A percentile compares a stretch with the other conserved stretches of the same genome.
phyloP scores from a whole-genome alignment of 1,140 invertebrate genomes.

The Cyrtorhinus lividipennis region DNA sequence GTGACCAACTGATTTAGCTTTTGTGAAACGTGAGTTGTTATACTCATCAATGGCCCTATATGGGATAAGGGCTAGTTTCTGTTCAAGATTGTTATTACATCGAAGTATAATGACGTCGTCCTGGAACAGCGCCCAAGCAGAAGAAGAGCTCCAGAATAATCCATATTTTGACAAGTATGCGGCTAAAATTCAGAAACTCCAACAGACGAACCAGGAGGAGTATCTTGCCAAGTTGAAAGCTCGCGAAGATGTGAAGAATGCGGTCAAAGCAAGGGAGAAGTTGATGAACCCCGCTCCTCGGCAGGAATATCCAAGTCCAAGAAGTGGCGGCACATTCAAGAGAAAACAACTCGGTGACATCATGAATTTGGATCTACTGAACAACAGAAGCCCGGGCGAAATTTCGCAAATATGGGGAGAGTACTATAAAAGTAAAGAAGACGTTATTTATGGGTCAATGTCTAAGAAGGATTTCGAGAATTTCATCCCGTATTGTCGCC shows the following conservation, averaged over 20 bases:
- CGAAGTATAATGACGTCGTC: constrained; percentile 12
- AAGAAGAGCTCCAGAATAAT: constrained; percentile 54
- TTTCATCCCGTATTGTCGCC: constrained; percentile 39
- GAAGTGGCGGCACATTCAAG: not conserved
- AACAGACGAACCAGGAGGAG: constrained; percentile 58
- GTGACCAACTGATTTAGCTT: too few relatives aligned
- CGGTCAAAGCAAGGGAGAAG: constrained; percentile 28
- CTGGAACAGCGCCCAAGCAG: constrained; percentile 33
- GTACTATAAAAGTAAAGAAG: constrained; percentile 57
- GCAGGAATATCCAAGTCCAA: not conserved
- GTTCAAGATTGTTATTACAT: not conserved
- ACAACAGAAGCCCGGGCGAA: constrained; percentile 55
- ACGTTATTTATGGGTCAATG: constrained; percentile 54
- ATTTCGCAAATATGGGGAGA: constrained; percentile 63
- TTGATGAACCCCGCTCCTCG: not conserved
- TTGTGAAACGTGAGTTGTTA: too few relatives aligned
- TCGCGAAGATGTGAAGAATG: constrained; percentile 35
- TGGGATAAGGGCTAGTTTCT: too few relatives aligned
- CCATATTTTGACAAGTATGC: constrained; percentile 74
- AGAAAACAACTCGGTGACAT: constrained; percentile 44
- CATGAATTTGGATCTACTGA: constrained; percentile 64
- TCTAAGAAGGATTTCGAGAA: constrained; percentile 41
- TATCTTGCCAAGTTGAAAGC: constrained; percentile 51
- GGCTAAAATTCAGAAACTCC: constrained; percentile 53
- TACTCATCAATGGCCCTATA: too few relatives aligned